phyloP scores from a whole-genome alignment of 2,797 vertebrate genomes.

The Cyclura pinguis region DNA sequence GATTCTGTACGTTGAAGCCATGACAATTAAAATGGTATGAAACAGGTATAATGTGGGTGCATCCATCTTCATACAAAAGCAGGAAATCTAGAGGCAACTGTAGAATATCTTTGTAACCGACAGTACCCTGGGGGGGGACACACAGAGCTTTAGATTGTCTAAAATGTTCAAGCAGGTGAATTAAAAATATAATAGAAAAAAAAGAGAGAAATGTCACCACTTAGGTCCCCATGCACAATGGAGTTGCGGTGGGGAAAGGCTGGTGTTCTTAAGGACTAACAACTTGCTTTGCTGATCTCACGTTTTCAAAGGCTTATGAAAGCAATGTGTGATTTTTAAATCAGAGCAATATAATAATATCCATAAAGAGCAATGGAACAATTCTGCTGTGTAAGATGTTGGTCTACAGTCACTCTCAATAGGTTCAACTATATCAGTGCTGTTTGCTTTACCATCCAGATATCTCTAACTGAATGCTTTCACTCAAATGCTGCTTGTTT shows the following conservation, averaged over 20 bases:
- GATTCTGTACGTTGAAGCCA: too few relatives aligned
- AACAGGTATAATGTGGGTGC: too few relatives aligned
- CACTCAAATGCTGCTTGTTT: conserved; percentile 9
- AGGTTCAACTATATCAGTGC: not conserved
- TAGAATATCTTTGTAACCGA: too few relatives aligned
- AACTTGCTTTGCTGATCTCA: not conserved
- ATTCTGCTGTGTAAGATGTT: conserved; percentile 21
- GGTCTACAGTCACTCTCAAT: not conserved
- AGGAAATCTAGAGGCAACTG: conserved; percentile 5
- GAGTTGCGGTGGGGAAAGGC: not conserved
- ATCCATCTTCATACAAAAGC: conserved; percentile 29
- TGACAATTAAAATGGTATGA: too few relatives aligned
- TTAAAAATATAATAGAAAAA: not conserved
- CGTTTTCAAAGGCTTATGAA: not conserved
- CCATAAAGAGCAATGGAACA: conserved; percentile 28
- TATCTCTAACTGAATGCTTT: too few relatives aligned
- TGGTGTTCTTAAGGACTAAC: not conserved
- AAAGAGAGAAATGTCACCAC: not conserved
- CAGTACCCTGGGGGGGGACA: too few relatives aligned
- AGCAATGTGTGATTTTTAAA: conserved; percentile 46
- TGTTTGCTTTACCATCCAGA: not conserved
- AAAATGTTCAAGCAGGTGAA: not conserved
- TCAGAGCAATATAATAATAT: conserved; percentile 28
- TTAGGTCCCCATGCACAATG: too few relatives aligned
- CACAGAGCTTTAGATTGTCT: too few relatives aligned